Evolutionary conservation across 2,888 invertebrate species (phyloP).

Genomic region (Chloroclysta siterata): DNA sequence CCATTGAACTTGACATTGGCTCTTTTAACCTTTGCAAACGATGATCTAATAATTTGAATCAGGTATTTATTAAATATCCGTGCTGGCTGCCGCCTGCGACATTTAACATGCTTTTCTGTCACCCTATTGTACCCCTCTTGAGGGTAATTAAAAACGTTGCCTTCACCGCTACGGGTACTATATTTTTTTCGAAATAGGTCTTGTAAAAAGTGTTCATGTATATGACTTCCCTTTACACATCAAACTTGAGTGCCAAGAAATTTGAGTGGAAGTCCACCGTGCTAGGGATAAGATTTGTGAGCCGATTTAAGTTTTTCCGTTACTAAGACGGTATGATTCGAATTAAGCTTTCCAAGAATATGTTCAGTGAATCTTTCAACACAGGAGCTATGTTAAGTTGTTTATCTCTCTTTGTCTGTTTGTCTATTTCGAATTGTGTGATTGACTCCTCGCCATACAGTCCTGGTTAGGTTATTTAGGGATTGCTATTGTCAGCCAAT

Average conservation of each 20-base stretch:
- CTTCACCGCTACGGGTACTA: too few relatives aligned
- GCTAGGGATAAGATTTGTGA: background rate
- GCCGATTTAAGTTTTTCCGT: background rate
- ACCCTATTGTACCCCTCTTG: background rate
- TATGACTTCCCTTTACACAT: too few relatives aligned
- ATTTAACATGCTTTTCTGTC: background rate
- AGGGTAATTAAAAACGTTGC: too few relatives aligned
- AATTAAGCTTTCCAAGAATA: background rate
- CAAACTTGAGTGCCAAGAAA: background rate
- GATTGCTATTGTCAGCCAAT: constrained; percentile 19
- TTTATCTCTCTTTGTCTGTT: background rate
- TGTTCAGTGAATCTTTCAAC: constrained; percentile 1
- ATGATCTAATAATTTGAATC: constrained; percentile 27
- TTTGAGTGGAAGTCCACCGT: too few relatives aligned
- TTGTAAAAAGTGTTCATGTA: too few relatives aligned
- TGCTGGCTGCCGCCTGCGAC: background rate
- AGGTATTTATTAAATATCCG: constrained; percentile 16
- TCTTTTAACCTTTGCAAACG: constrained; percentile 5
- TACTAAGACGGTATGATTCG: background rate
- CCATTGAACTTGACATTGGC: constrained; percentile 20
- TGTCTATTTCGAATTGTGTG: constrained; percentile 13
- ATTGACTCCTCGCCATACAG: constrained; percentile 18
- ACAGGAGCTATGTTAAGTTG: background rate
- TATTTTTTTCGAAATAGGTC: too few relatives aligned
- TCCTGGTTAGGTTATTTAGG: constrained; percentile 22